Evolutionary conservation across 1,140 invertebrate genomes (phyloP).

Genomic region (Chlorops oryzae): DNA sequence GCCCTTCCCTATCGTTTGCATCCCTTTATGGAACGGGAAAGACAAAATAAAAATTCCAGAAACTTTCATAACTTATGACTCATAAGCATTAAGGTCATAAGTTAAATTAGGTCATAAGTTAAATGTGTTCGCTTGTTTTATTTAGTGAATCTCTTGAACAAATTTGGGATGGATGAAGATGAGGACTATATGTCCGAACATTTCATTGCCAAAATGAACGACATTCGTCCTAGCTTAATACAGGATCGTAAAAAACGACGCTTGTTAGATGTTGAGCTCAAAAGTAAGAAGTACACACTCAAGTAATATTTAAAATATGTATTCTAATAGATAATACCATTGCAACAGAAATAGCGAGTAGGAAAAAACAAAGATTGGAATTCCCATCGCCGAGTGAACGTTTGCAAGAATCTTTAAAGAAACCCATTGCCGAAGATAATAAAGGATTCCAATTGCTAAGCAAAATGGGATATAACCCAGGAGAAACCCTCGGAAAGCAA

Average conservation of each 20-base stretch:
- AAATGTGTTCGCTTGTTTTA: too few relatives aligned
- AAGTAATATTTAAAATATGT: too few relatives aligned
- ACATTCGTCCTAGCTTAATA: constrained; percentile 59
- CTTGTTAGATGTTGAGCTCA: constrained; percentile 56
- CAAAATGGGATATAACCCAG: constrained; percentile 89
- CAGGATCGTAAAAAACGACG: constrained; percentile 55
- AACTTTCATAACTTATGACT: too few relatives aligned
- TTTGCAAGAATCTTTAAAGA: constrained; percentile 62
- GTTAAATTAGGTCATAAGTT: too few relatives aligned
- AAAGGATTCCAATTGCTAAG: constrained; percentile 82
- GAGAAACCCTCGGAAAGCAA: constrained; percentile 67
- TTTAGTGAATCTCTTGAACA: too few relatives aligned
- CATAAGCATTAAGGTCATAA: too few relatives aligned
- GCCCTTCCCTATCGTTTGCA: too few relatives aligned
- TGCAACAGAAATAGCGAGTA: constrained; percentile 48
- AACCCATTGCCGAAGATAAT: constrained; percentile 68
- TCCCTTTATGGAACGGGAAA: too few relatives aligned
- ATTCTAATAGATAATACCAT: too few relatives aligned
- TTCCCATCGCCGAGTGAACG: constrained; percentile 51
- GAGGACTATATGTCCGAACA: constrained; percentile 66
- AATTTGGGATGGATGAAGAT: too few relatives aligned
- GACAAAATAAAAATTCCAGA: too few relatives aligned
- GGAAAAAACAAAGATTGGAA: constrained; percentile 41
- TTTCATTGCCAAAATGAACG: constrained; percentile 49
- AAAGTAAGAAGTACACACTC: constrained; percentile 49